Evolutionary conservation across 2,113 vertebrate species (phyloP).

Genomic region (Acanthochromis polyacanthus): DNA sequence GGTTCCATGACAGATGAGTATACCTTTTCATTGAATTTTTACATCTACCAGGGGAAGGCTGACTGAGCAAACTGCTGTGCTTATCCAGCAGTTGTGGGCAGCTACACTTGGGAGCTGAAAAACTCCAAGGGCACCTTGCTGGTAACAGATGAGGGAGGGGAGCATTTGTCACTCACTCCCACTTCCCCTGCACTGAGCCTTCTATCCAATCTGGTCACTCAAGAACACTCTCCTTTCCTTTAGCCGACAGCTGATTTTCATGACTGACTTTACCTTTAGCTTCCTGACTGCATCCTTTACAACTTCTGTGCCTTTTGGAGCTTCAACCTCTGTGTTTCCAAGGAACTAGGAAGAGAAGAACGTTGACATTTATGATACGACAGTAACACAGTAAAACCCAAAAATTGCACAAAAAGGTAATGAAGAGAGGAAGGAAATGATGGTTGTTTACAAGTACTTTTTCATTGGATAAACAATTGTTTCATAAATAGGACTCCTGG

Average conservation of each 20-base stretch:
- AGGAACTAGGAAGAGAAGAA: slow-evolving; percentile 89
- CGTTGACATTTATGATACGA: not conserved
- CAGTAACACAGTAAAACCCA: not conserved
- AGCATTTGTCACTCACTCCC: slow-evolving; percentile 47
- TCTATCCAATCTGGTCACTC: slow-evolving; percentile 26
- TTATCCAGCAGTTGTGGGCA: slow-evolving; percentile 43
- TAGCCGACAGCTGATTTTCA: slow-evolving; percentile 18
- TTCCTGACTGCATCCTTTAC: slow-evolving; percentile 97
- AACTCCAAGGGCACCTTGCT: slow-evolving; percentile 71
- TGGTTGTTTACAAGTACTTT: not conserved
- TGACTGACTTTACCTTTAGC: slow-evolving; percentile 89
- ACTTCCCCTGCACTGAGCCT: slow-evolving; percentile 8
- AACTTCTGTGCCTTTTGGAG: slow-evolving; percentile 97
- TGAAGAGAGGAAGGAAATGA: no score
- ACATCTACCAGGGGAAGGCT: not conserved
- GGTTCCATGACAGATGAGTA: slow-evolving; percentile 20
- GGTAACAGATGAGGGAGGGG: slow-evolving; percentile 34
- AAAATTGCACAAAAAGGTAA: no score
- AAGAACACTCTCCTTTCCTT: slow-evolving; percentile 11
- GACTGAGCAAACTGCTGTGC: slow-evolving; percentile 7
- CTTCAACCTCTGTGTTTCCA: slow-evolving; percentile 96
- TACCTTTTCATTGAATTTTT: slow-evolving; percentile 21
- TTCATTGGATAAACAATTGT: not conserved
- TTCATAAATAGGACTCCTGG: no score
- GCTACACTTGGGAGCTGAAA: slow-evolving; percentile 12